Evolutionary conservation across 2,797 vertebrate species (phyloP), one percentile per base, ranked within the genome.

Genomic region (Buphagus erythrorhynchus): DNA sequence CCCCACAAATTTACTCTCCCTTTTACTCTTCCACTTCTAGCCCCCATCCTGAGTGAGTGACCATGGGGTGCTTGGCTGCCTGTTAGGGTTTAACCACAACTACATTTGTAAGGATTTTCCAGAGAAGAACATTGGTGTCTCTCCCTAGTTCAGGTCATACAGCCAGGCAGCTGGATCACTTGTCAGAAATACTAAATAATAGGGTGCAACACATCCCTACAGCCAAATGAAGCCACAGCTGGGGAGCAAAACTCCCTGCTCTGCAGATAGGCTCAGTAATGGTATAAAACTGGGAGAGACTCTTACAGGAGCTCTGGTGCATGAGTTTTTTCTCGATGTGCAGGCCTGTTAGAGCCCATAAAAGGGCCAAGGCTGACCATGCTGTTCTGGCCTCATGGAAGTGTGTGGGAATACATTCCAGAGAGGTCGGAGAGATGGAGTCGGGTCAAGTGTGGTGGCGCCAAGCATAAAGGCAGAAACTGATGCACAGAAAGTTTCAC

Each of bases 311-410:
- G 28, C 26, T 17, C 42, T 17, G 20, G 18, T 1, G 0, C 11
- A 11, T 14, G n/a, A 7, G 4, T 6, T 25, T 54, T 46, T 69
- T 5, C 31, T 24, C 35, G 24, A 21, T 1, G 4, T 33, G 14
- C 22, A 65, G 12, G 7, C 8, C 29, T 52, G 6, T 24, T 2
- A 61, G 22, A 78, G 36, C 3, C 28, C n/a, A 15, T 2, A 25
- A 13, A 62, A 45, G 3, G 29, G 8, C 14, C 59, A 29, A 19
- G 38, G 24, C 7, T 2, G 6, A 35, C 19, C 2, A 2, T 0
- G 2, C 22, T 45, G n/a, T 16, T 28, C 40, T 15, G 57, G 33
- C 31, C 28, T n/a, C 45, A 29, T 1, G 1, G 11, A 40, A 65
- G 14, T 11, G 49, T 29, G 21, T 43, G 35, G 25, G 78, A 80